Evolutionary conservation across 1,140 invertebrate genomes (phyloP), one percentile per base, ranked within the genome.

Genomic region (Diabrotica virgifera): DNA sequence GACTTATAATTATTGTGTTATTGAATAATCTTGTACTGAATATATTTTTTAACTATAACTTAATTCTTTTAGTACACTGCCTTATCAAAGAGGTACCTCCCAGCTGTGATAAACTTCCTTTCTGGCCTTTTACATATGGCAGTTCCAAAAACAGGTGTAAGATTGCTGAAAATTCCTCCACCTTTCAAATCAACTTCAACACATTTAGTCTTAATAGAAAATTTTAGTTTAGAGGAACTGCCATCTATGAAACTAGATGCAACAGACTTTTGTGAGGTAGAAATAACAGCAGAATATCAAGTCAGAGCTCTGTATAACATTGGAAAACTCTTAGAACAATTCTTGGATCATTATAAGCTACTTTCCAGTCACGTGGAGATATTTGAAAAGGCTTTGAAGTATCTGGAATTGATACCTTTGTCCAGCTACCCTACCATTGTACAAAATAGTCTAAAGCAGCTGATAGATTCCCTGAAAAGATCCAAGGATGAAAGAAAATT

Each of bases 71-170:
- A 90, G 87, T 95, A 90, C 76, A 89, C 90, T 4, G 71, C 78
- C 5, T 77, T 91, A n/a, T 95, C 92, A 5, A 94, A 94, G 80
- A 82, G 93, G 74, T 90, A 89, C 72, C 80, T 89, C 14, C 93
- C 94, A 0, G 85, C 92, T 52, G 86, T 85, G 0, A 81, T 94
- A 9, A 94, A 90, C 78, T 95, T 89, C 74, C 77, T 96, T 6
- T 79, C 85, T 40, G 89, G 90, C 5, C 77, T 92, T 62, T 73
- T 93, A 54, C 87, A 86, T 74, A 72, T 90, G 75, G 80, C 81
- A 13, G 82, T 85, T 50, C 84, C 87, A 38, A 87, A 86, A 63
- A 74, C 77, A 11, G 67, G 82, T 40, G 75, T 83, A 52, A 83
- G 83, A 75, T 71, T 81, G 5, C 76, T 86, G 5, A 85, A 86